Evolutionary conservation across 2,888 invertebrate genomes (phyloP).

Genomic region (Melipona bicolor): DNA sequence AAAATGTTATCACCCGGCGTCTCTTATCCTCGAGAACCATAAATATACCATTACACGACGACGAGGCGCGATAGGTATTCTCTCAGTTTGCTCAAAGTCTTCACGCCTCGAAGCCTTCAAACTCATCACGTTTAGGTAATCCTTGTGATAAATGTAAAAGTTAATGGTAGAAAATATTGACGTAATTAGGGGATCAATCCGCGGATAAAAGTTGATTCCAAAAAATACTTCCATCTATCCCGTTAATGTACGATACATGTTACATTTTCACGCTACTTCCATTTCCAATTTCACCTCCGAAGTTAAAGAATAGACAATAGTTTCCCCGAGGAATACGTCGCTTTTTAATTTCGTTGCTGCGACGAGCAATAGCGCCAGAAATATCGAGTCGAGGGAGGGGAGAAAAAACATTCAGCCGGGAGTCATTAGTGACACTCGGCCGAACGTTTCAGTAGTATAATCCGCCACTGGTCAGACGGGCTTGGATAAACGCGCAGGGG

Average conservation of each 20-base stretch:
- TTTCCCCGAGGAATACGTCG: too few species aligned
- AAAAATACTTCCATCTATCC: too few species aligned
- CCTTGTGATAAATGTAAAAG: too few species aligned
- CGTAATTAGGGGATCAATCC: too few species aligned
- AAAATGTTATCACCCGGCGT: neutral
- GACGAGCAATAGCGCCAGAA: neutral
- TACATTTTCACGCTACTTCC: too few species aligned
- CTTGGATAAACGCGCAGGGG: neutral
- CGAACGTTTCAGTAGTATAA: neutral
- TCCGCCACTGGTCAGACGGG: neutral
- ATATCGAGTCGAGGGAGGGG: neutral
- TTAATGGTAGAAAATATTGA: too few species aligned
- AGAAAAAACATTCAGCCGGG: neutral
- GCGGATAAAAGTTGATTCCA: too few species aligned
- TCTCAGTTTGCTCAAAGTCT: neutral
- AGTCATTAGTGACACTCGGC: neutral
- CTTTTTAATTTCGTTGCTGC: too few species aligned
- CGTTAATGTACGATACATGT: too few species aligned
- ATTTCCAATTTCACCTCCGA: too few species aligned
- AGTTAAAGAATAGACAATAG: too few species aligned
- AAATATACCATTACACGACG: conserved; percentile 29
- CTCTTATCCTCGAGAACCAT: conserved; percentile 4
- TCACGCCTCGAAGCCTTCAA: too few species aligned
- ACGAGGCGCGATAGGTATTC: neutral
- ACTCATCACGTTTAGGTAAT: neutral